Evolutionary conservation across 2,888 invertebrate genomes (phyloP), one percentile per base, ranked within the genome.

Genomic region (Thera britannica): DNA sequence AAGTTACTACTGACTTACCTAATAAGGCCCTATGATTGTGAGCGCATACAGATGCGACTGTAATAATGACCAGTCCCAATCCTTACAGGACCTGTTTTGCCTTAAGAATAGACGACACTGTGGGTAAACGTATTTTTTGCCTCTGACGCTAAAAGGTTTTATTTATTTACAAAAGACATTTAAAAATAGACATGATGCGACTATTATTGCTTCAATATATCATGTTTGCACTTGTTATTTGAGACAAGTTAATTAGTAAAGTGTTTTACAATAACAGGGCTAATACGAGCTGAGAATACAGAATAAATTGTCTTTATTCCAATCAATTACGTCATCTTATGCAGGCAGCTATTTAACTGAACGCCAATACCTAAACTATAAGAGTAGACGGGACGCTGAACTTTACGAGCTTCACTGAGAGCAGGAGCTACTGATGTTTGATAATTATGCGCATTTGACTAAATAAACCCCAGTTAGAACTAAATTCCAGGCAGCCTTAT

Each of bases 51-150:
- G 66, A 70, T 49, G 68, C 67, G 68, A 67, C 70, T 65, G 68
- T 69, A 71, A 74, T 71, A 72, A 72, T 71, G 64, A 72, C 70
- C 69, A 68, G 68, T 67, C 66, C 72, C 68, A 72, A 71, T 68
- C 72, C 70, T 68, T 67, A 66, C 67, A 66, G 68, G 75, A 73
- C 74, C 52, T 66, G 74, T 73, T 73, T 74, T 38, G 49, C 58
- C 67, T 63, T 62, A 62, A 65, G 72, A 72, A 72, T 72, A 74
- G 72, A 72, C 57, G 72, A 72, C 71, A 74, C 70, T 72, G 74
- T 74, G 74, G 72, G 72, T 74, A 75, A 74, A 75, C 68, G 12
- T 46, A 70, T 72, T 75, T 75, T 75, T 75, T 75, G 74, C 49
- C 7, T 23, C 58, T 65, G 72, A 70, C 61, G 49, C 48, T 62